Percentiles rank a stretch among this genome's conserved stretches.
These are phyloP conservation scores for Apis mellifera DNA, from an alignment of 1,140 invertebrate genomes.

Conservation along the genomic window Amel_HAv3.1 CM009937.2:4112001-4112500, in stretches of 20 bases:
- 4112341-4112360: background rate
- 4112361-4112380: background rate
- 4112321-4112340: background rate
- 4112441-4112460: background rate
- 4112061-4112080: too few relatives aligned
- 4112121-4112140: too few relatives aligned
- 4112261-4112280: background rate
- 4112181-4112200: too few relatives aligned
- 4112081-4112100: too few relatives aligned
- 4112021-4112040: background rate
- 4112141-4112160: too few relatives aligned
- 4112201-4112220: too few relatives aligned
- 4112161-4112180: too few relatives aligned
- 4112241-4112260: background rate
- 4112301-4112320: background rate
- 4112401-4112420: background rate
- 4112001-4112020: background rate
- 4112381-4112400: background rate
- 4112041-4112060: background rate
- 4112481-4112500: background rate
- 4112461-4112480: background rate
- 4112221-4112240: background rate
- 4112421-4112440: background rate
- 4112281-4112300: background rate
- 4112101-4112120: too few relatives aligned